Conservation (phyloP, 2,888 invertebrate species). For the Thumatha senex region DNA sequence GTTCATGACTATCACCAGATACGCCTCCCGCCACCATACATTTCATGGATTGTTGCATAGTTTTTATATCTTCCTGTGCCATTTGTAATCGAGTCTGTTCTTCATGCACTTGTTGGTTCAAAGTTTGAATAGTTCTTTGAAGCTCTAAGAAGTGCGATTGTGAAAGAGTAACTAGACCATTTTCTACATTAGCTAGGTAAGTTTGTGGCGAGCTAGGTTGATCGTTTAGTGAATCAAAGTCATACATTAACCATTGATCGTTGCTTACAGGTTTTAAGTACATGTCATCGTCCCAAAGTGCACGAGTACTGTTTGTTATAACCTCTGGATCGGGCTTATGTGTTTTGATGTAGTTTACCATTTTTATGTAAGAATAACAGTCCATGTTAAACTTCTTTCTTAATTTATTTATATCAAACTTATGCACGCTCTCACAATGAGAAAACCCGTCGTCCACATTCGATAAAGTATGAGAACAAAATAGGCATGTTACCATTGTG, state of each 20-base stretch:
- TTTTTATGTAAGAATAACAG: constrained; percentile 90
- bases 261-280: constrained; percentile 90
- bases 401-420: constrained; percentile 85
- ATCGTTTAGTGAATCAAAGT: constrained; percentile 81
- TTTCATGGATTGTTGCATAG: constrained; percentile 85
- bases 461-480: constrained; percentile 86
- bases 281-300: constrained; percentile 89
- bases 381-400: constrained; percentile 90
- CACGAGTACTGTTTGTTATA: constrained; percentile 75
- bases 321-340: constrained; percentile 84
- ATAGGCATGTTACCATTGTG: constrained; percentile 85
- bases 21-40: constrained; percentile 74
- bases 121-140: constrained; percentile 82
- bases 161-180: constrained; percentile 84
- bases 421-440: constrained; percentile 87
- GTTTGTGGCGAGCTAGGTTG: constrained; percentile 67
- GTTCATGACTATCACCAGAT: constrained; percentile 34
- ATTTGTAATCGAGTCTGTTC: constrained; percentile 83
- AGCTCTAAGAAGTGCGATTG: constrained; percentile 85
- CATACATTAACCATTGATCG: constrained; percentile 93
- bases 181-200: constrained; percentile 85
- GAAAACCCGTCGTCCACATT: constrained; percentile 85
- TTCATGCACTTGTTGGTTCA: constrained; percentile 84
- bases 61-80: constrained; percentile 84
- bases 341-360: constrained; percentile 91